Percentiles rank a stretch among this genome's conserved stretches.
These are phyloP conservation scores for Diplolepis rosae DNA, from an alignment of 2,888 invertebrate genomes.

Conservation along the genomic window DNA sequence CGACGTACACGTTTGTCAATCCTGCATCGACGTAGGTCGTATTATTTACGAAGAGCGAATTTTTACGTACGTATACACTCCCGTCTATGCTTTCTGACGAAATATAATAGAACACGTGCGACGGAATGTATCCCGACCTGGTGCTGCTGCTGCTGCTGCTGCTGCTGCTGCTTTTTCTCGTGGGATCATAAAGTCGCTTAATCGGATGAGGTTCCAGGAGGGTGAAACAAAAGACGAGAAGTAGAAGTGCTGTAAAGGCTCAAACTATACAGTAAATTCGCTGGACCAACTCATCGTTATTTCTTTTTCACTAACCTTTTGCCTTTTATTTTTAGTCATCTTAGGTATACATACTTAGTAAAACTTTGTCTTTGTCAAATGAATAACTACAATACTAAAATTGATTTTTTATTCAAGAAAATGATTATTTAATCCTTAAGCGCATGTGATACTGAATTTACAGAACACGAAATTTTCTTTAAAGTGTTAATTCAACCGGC, in stretches of 20 bases:
- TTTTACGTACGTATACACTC: constrained; percentile 31
- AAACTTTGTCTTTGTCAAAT: constrained; percentile 3
- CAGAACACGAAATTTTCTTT: too few species aligned
- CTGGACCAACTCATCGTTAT: constrained; percentile 11
- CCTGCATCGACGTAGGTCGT: neutral
- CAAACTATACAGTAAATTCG: constrained; percentile 5
- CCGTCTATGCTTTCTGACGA: neutral
- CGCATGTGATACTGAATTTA: too few species aligned
- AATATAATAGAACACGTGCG: constrained; percentile 10
- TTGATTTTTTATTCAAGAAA: constrained; percentile 1
- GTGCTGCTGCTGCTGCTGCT: too few species aligned
- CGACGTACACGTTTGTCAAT: constrained; percentile 43
- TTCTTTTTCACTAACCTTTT: constrained; percentile 15
- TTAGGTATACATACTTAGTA: neutral
- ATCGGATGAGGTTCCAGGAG: constrained; percentile 40
- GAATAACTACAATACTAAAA: neutral
- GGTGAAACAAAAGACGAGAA: constrained; percentile 24
- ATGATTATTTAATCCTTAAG: constrained; percentile 12
- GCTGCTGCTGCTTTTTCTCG: constrained; percentile 11
- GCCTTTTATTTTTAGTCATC: neutral
- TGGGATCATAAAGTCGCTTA: constrained; percentile 40
- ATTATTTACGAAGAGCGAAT: constrained; percentile 40
- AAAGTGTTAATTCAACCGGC: too few species aligned
- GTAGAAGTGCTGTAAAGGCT: constrained; percentile 37
- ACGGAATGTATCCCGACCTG: neutral